Base-by-base conservation (phyloP, 2,113 vertebrate species). In the Trochalopteron elliotii region DNA sequence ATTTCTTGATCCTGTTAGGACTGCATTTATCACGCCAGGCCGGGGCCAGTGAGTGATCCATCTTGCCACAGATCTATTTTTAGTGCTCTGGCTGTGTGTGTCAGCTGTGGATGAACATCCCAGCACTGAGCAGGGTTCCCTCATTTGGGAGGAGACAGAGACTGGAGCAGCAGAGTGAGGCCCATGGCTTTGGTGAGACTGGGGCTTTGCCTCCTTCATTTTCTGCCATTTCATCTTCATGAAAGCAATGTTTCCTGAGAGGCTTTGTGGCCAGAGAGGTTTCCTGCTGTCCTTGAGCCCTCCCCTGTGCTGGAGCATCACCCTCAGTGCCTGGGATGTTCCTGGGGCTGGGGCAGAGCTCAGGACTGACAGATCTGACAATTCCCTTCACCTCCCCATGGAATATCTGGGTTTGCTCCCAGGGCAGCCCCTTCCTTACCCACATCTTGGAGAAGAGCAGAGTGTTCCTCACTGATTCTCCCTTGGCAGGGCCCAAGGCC, bases 301-400 rank as follows among this genome's bases (percentile, higher is more conserved):
- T 0, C 11, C 60, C 53, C 16, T 15, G 47, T 31, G n/a, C 45
- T 10, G 50, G 60, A 5, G 20, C 56, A 18, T 59, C 61, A 6
- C 47, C 42, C 1, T 0, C 11, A 5, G 15, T 0, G 2, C 9
- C 37, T 0, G 2, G 49, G 39, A 1, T 37, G 59, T 16, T 42
- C 75, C 13, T 0, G 0, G n/a, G 55, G 27, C 0, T 15, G 47
- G 24, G 47, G 12, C 52, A 56, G 53, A 33, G 31, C n/a, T 24
- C 56, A 59, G 56, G n/a, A 7, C 56, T 59, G n/a, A 7, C 57
- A 37, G 14, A 60, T 27, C 24, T 27, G 49, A n/a, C 50, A 4
- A 0, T 27, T 45, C 15, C 40, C n/a, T n/a, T n/a, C n/a, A n/a
- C n/a, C 21, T 57, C 31, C 47, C 52, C 27, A 0, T 2, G 30